Percentiles rank a stretch among this genome's conserved stretches.
phyloP scores from a whole-genome alignment of 92 coral and sea anemone genomes.

The Scolanthus callimorphus region DNA sequence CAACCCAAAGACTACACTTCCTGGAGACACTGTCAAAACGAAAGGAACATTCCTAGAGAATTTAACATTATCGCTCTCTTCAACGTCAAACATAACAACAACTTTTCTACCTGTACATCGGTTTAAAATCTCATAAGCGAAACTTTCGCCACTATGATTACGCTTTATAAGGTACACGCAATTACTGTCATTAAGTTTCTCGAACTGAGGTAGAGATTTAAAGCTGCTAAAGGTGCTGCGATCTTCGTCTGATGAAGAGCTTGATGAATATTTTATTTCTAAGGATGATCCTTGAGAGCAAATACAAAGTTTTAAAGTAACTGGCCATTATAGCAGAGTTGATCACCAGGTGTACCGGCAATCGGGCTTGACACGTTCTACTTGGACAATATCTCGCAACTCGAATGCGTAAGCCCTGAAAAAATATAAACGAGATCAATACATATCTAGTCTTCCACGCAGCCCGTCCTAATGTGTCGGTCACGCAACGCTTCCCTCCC shows the following conservation, averaged over 20 bases:
- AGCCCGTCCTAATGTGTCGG: too few species aligned
- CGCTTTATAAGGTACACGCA: constrained; percentile 52
- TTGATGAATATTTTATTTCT: neutral
- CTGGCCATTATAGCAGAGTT: constrained; percentile 86
- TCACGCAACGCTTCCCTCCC: too few species aligned
- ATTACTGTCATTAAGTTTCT: constrained; percentile 15
- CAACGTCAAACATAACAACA: constrained; percentile 15
- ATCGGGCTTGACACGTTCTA: constrained; percentile 51
- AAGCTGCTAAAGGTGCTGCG: neutral
- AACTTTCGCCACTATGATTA: constrained; percentile 28
- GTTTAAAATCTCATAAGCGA: constrained; percentile 65
- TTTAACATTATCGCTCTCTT: constrained; percentile 31
- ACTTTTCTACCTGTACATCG: constrained; percentile 21
- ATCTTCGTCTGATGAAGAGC: neutral
- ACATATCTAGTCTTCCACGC: too few species aligned
- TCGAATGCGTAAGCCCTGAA: constrained; percentile 84
- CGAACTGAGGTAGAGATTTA: neutral
- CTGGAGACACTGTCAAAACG: constrained; percentile 27
- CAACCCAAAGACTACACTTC: constrained; percentile 50
- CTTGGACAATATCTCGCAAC: constrained; percentile 60
- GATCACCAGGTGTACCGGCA: constrained; percentile 56
- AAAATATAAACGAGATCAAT: neutral
- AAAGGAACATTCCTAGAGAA: constrained; percentile 58
- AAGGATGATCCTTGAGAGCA: constrained; percentile 31
- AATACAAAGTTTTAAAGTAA: constrained; percentile 61